Evolutionary conservation across 2,888 invertebrate genomes (phyloP), one percentile per base, ranked within the genome.

Genomic region (Helobdella robusta): DNA sequence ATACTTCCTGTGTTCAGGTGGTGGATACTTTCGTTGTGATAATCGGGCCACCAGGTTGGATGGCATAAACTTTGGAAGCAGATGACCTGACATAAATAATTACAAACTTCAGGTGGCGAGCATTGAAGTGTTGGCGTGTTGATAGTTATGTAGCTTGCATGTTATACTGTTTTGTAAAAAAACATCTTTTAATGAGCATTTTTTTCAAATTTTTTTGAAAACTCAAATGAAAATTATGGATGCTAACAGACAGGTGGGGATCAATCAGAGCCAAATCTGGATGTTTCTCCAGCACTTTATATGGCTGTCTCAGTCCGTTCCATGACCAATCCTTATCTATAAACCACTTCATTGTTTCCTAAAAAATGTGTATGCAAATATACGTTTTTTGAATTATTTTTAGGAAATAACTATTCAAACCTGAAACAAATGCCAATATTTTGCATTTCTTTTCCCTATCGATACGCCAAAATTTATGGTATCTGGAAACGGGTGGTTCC

Each of bases 51-150:
- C 69, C 74, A 77, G 6, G 73, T 73, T 4, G 77, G 77, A 61
- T 77, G 76, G 59, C 77, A 77, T 60, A 72, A 71, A 44, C 73
- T 69, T 62, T 71, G 68, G 63, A 71, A 77, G 65, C 77, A 77
- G 70, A 75, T 76, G 2, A 71, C 76, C 68, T 76, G 74, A n/a
- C 11, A 40, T 15, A 11, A 32, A 32, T 11, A 11, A 15, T 59
- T 32, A 15, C 11, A 59, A 59, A 11, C n/a, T n/a, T n/a, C n/a
- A n/a, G n/a, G n/a, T n/a, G n/a, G n/a, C n/a, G n/a, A n/a, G n/a
- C n/a, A n/a, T n/a, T n/a, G n/a, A n/a, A n/a, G n/a, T n/a, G n/a
- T n/a, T 11, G 23, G 20, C 11, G 23, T 52, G 18, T 18, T 20
- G 20, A 11, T 8, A 52, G 15, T 18, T 8, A 52, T 18, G 11